phyloP scores from a whole-genome alignment of 1,140 invertebrate genomes.

The Akabosia matsudoensis region DNA sequence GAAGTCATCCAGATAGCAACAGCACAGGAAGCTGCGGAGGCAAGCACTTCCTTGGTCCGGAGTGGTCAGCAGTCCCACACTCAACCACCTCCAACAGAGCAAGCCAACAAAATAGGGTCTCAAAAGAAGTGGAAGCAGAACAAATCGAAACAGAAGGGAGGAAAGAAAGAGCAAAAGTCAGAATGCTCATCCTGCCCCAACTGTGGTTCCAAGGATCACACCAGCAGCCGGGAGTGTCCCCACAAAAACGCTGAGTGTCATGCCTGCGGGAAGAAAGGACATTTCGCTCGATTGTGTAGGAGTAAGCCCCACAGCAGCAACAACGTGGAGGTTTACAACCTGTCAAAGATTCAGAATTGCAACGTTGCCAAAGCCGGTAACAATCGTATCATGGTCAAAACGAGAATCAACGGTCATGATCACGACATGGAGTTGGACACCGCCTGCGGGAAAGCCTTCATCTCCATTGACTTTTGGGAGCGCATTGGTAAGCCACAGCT shows the following conservation, averaged over 20 bases:
- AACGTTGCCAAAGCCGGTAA: no score
- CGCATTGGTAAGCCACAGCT: neutral
- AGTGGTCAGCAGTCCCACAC: neutral
- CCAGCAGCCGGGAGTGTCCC: neutral
- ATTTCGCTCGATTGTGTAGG: neutral
- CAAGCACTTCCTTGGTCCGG: neutral
- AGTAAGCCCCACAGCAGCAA: no score
- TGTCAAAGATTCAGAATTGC: no score
- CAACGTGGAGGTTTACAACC: no score
- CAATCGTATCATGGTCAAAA: neutral
- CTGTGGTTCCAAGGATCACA: neutral
- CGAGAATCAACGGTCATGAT: neutral
- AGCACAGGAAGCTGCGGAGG: neutral
- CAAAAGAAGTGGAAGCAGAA: neutral
- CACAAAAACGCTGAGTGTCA: neutral
- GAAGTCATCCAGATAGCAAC: neutral
- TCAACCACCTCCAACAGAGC: neutral
- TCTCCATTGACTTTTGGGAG: neutral
- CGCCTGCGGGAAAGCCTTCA: neutral
- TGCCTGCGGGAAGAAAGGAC: neutral
- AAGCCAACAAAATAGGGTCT: neutral
- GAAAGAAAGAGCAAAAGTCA: neutral
- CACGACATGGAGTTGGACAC: slow-evolving; percentile 23
- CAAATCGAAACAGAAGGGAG: neutral
- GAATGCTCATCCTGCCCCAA: neutral